These are phyloP conservation scores for Bombus vancouverensis DNA, from an alignment of 1,140 invertebrate genomes.

Conservation along the genomic window DNA sequence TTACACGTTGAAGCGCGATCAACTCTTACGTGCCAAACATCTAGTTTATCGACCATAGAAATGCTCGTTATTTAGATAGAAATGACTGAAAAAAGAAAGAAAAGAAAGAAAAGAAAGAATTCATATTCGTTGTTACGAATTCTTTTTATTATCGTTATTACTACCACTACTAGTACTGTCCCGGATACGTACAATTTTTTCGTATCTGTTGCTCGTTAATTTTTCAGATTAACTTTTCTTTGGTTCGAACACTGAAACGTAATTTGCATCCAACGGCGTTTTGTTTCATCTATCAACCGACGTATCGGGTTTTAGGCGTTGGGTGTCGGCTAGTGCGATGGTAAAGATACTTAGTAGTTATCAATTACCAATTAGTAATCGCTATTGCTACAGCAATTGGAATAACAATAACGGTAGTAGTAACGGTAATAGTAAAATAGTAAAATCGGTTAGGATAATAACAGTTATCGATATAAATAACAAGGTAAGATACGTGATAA, in stretches of 20 bases:
- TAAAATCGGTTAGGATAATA: neutral
- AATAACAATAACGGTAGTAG: neutral
- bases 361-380: neutral
- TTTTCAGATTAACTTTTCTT: neutral
- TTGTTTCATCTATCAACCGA: no score
- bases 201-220: no score
- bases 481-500: neutral
- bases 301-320: no score
- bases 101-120: no score
- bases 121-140: no score
- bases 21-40: neutral
- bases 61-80: neutral
- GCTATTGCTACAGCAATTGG: neutral
- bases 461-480: neutral
- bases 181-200: no score
- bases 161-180: no score
- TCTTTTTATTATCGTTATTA: no score
- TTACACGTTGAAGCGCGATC: neutral
- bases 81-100: neutral
- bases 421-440: neutral
- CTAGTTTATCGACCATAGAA: neutral
- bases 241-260: accelerated
- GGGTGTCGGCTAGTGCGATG: no score
- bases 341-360: no score
- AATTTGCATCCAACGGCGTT: no score